Evolutionary conservation across 2,888 invertebrate genomes (phyloP), one percentile per base, ranked within the genome.

Genomic region (Taenaris catops): DNA sequence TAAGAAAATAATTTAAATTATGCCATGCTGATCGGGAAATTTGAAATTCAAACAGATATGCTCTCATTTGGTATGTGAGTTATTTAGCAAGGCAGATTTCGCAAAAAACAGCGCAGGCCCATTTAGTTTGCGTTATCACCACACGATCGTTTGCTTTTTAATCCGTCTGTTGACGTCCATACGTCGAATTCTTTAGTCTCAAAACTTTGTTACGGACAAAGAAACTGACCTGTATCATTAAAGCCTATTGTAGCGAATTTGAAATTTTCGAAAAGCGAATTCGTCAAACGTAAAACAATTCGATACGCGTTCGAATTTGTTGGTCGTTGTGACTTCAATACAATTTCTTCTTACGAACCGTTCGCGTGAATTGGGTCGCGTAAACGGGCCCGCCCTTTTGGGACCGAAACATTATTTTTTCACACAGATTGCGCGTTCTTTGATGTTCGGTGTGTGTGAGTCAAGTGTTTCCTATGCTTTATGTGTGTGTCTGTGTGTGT

Each of bases 281-380:
- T 78, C 83, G 81, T 78, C 81, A 83, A 83, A 80, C 78, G 79
- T 86, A 84, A 86, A 86, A 86, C 84, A 86, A 86, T 86, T 86
- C 84, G 86, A 86, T 81, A 86, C 86, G 86, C 84, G 76, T 84
- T 81, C 64, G 73, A 79, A 78, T 84, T 81, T 79, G 84, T 83
- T 80, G 81, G 83, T 78, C 59, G 74, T 65, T 62, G 69, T 59
- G 65, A 61, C 63, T 79, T 81, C 80, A 81, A 84, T 86, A 84
- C 81, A 79, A 84, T 86, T 84, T 83, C 83, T 83, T 83, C 74
- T 76, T 72, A 75, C 70, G 63, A 72, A 70, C 69, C 65, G 76
- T 63, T 80, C 78, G 76, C 78, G 81, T 81, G 81, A 84, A 86
- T 84, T 84, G 83, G 86, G 81, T 81, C 86, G 86, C 84, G 79